phyloP scores from a whole-genome alignment of 2,888 invertebrate genomes.

The Rhyacophila evoluta region DNA sequence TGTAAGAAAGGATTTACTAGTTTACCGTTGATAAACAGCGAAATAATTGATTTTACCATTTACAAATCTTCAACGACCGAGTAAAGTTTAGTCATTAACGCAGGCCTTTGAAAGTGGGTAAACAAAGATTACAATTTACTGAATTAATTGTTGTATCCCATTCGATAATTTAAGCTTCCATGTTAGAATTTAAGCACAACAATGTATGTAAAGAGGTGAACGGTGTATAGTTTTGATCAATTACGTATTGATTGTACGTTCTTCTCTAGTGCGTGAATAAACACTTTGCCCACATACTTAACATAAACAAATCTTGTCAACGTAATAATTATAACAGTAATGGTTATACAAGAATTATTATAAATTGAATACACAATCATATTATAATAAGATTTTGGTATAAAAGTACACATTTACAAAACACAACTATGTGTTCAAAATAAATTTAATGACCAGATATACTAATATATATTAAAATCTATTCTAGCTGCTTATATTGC shows the following conservation, averaged over 20 bases:
- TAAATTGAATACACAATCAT: too few relatives aligned
- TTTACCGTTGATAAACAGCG: not conserved
- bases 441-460: too few relatives aligned
- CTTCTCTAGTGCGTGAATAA: not conserved
- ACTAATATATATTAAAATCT: too few relatives aligned
- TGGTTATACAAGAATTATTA: too few relatives aligned
- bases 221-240: not conserved
- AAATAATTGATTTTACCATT: not conserved
- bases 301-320: too few relatives aligned
- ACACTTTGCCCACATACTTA: too few relatives aligned
- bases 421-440: too few relatives aligned
- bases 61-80: not conserved
- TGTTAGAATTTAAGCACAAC: not conserved
- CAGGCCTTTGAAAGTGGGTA: not conserved
- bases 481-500: too few relatives aligned
- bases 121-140: slow-evolving; percentile 2
- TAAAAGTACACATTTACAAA: too few relatives aligned
- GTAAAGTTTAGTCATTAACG: slow-evolving; percentile 14
- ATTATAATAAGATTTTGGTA: too few relatives aligned
- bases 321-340: too few relatives aligned
- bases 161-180: slow-evolving; percentile 4
- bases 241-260: not conserved
- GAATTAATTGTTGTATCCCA: not conserved
- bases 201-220: not conserved
- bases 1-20: not conserved